A percentile compares a stretch with the other conserved stretches of the same genome.
Conservation (phyloP, 2,888 invertebrate species). For the Marronus borbonicus region DNA sequence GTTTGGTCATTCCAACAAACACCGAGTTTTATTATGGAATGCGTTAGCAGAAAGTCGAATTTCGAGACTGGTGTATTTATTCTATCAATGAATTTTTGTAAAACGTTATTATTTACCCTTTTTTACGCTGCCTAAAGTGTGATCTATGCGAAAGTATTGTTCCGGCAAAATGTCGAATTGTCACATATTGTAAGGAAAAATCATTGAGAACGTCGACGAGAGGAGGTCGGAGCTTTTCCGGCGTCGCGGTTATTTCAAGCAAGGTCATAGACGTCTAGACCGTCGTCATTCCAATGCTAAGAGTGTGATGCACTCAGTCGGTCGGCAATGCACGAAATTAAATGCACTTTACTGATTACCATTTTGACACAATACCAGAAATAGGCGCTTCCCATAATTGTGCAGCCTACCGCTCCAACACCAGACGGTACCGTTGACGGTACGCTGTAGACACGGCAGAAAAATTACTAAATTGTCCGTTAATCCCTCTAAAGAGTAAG, state of each 20-base stretch:
- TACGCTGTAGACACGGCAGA: neutral
- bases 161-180: neutral
- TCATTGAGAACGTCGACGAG: conserved; percentile 54
- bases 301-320: conserved; percentile 54
- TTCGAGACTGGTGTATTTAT: no score
- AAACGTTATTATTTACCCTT: no score
- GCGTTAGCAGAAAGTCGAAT: no score
- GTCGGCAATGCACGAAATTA: conserved; percentile 44
- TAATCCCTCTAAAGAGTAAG: conserved; percentile 2
- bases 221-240: conserved; percentile 66
- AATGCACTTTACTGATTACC: conserved; percentile 50
- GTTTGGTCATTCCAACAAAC: no score
- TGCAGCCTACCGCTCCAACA: conserved; percentile 15
- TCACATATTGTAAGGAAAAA: conserved; percentile 51
- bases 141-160: neutral
- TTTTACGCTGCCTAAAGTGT: no score
- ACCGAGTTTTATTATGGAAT: no score
- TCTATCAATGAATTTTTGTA: no score
- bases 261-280: conserved; percentile 69
- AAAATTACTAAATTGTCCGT: conserved; percentile 36
- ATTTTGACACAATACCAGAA: conserved; percentile 49
- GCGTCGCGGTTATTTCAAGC: conserved; percentile 67
- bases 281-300: conserved; percentile 56
- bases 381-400: conserved; percentile 46
- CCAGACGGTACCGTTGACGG: neutral